Evolutionary conservation across 1,140 invertebrate genomes (phyloP).

Genomic region (Drosophila ohnishii): DNA sequence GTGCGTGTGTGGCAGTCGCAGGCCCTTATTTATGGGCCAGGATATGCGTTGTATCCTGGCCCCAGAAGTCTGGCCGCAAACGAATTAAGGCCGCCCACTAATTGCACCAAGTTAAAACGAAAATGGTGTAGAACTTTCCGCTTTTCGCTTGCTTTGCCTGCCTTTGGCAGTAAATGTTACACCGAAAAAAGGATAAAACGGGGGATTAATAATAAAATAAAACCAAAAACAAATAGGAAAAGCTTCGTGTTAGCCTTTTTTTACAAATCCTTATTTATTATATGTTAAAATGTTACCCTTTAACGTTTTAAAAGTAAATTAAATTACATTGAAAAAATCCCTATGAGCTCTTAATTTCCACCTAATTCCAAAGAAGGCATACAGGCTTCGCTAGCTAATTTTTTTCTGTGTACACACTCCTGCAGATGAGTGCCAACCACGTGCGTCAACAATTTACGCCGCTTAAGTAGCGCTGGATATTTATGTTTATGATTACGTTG

Average conservation of each 20-base stretch:
- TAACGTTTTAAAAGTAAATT: neutral
- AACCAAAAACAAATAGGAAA: neutral
- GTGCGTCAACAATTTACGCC: slow-evolving; percentile 73
- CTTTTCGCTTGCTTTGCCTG: slow-evolving; percentile 1
- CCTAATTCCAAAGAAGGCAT: neutral
- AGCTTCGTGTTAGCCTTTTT: neutral
- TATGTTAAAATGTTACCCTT: neutral
- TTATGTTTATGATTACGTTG: slow-evolving; percentile 79
- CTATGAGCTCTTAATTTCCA: neutral
- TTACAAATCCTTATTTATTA: neutral
- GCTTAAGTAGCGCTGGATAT: slow-evolving; percentile 69
- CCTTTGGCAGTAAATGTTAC: slow-evolving; percentile 53
- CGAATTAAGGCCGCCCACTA: slow-evolving; percentile 74
- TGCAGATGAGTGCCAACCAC: slow-evolving; percentile 46
- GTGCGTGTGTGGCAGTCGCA: slow-evolving; percentile 18
- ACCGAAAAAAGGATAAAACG: slow-evolving; percentile 2
- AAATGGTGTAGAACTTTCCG: slow-evolving; percentile 61
- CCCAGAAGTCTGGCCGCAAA: slow-evolving; percentile 67
- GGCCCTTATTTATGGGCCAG: slow-evolving; percentile 66
- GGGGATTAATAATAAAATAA: neutral
- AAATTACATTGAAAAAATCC: neutral
- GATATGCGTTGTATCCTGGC: slow-evolving; percentile 68
- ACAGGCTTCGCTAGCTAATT: neutral
- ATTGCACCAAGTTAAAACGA: slow-evolving; percentile 78
- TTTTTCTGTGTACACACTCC: slow-evolving; percentile 10